Evolutionary conservation across 1,140 invertebrate genomes (phyloP).

Genomic region (Cecropterus lyciades): DNA sequence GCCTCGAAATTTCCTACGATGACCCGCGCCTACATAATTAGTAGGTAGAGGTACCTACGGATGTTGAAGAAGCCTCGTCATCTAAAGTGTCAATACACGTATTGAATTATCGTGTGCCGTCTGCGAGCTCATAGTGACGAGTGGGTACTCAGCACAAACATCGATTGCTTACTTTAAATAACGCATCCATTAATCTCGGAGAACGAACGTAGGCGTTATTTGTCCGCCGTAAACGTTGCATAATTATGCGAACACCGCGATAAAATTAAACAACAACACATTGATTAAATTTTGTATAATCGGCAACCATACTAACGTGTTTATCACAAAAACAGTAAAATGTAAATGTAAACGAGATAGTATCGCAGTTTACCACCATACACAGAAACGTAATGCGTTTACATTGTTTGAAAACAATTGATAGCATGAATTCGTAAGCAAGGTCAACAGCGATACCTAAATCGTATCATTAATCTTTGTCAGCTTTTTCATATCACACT

Average conservation of each 20-base stretch:
- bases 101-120: constrained; percentile 43
- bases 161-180: constrained; percentile 35
- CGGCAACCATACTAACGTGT: constrained; percentile 42
- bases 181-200: constrained; percentile 35
- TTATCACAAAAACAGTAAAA: constrained; percentile 49
- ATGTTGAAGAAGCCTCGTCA: constrained; percentile 40
- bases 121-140: constrained; percentile 32
- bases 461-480: constrained; percentile 47
- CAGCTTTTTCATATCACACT: constrained; percentile 35
- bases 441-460: constrained; percentile 50
- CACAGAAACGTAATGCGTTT: constrained; percentile 47
- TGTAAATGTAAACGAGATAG: constrained; percentile 52
- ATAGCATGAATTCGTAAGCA: constrained; percentile 51
- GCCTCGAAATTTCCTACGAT: constrained; percentile 57
- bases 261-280: constrained; percentile 52
- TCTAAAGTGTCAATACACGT: constrained; percentile 44
- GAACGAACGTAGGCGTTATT: constrained; percentile 41
- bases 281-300: constrained; percentile 51
- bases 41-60: constrained; percentile 36
- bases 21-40: constrained; percentile 49
- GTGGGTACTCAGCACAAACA: constrained; percentile 32
- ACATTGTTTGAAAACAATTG: constrained; percentile 59
- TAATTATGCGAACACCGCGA: constrained; percentile 38
- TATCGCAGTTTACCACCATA: constrained; percentile 17
- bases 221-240: constrained; percentile 45